Base-by-base conservation (phyloP, 2,113 vertebrate species). In the Eurypyga helias region DNA sequence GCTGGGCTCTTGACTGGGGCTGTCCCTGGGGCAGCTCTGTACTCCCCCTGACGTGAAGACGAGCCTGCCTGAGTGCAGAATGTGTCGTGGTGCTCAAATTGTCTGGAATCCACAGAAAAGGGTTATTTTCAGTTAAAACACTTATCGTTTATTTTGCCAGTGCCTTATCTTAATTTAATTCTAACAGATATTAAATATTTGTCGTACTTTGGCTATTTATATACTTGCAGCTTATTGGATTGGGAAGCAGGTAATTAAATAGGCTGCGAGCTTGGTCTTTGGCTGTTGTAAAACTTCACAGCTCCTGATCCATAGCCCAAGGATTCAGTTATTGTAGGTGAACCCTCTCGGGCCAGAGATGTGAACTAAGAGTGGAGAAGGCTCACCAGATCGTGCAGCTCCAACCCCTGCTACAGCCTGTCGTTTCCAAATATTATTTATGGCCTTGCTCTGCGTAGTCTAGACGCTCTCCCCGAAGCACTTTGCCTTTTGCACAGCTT, bases 151-250 rank as follows among this genome's bases (percentile, higher is more conserved):
- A 83, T 95, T 95, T 91, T 95, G 38, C 57, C 83, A 64, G 82
- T 87, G 38, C 20, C 58, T 96, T 97, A 36, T 84, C 86, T 96
- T 93, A 67, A 83, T 86, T 96, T 97, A 92, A 93, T 93, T 91
- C 69, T 62, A 87, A 46, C 52, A 78, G 73, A 48, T 97, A 95
- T 93, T 94, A 83, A 88, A 46, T 96, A 71, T 95, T 95, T 95
- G 48, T 86, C 62, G 60, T 77, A 67, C 21, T 77, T 78, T 51
- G 66, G 61, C 70, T 96, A 75, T 96, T 97, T 96, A 85, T 95
- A 65, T 83, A n/a, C 54, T 94, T 77, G 52, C 34, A 92, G 29
- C 65, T 91, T 93, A 70, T 76, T 96, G 77, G 87, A 75, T 95
- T 61, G 82, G 75, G 87, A 87, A 61, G 83, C 64, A 54, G 87